Evolutionary conservation across 2,797 vertebrate species (phyloP).

Genomic region (Nyctibius grandis): DNA sequence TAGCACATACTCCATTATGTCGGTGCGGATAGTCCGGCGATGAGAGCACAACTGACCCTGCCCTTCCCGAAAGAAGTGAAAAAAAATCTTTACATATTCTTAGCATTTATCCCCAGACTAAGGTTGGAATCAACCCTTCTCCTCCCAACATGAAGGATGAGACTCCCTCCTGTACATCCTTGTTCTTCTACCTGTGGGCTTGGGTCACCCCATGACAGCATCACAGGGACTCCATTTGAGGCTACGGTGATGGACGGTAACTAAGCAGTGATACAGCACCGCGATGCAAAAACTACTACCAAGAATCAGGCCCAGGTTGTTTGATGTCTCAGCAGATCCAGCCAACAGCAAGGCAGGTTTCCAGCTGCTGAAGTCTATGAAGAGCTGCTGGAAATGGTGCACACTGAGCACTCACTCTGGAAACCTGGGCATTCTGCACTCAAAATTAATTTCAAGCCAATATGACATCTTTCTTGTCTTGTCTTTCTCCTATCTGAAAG

Average conservation of each 20-base stretch:
- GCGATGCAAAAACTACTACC: neutral
- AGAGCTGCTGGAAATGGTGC: neutral
- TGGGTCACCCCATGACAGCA: neutral
- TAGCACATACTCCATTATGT: neutral
- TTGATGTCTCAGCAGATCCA: neutral
- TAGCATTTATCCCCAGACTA: neutral
- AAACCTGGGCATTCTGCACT: neutral
- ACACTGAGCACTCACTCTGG: neutral
- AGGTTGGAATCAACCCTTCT: neutral
- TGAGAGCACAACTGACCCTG: neutral
- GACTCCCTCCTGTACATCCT: neutral
- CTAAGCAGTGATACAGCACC: neutral
- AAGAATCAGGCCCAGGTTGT: neutral
- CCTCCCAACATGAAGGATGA: neutral
- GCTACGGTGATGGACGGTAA: neutral
- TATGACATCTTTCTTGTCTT: neutral
- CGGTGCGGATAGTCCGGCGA: rapidly evolving
- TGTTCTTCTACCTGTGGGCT: rapidly evolving
- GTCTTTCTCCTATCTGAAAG: neutral
- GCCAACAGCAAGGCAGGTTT: neutral
- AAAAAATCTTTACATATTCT: neutral
- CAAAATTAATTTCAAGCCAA: neutral
- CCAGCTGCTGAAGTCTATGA: neutral
- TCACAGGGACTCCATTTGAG: rapidly evolving
- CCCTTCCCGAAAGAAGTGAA: neutral